A percentile compares a stretch with the other conserved stretches of the same genome.
phyloP scores from a whole-genome alignment of 2,113 vertebrate species.

The Empidonax traillii region DNA sequence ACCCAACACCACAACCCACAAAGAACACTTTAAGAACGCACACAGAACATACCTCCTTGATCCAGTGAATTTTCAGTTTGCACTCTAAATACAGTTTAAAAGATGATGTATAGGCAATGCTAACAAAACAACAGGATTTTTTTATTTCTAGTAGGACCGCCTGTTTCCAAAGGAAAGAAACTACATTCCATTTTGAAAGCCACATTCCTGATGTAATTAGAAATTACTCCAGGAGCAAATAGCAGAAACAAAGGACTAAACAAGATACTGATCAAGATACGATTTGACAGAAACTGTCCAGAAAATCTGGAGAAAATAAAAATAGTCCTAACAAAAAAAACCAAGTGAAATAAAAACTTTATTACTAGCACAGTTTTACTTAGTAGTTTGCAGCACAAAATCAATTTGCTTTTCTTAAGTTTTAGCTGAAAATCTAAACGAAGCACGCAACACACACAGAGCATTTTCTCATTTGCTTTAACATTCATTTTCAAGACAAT shows the following conservation, averaged over 20 bases:
- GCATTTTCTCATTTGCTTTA: conserved; percentile 5
- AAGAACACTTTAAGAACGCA: not conserved
- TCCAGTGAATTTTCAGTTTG: not conserved
- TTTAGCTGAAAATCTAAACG: not conserved
- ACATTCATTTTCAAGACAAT: conserved; percentile 1
- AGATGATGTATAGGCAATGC: not conserved
- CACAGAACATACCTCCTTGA: not conserved
- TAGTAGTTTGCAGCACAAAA: not conserved
- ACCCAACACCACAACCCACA: not conserved
- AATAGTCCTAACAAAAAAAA: not conserved
- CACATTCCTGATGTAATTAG: not conserved
- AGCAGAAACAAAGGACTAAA: not conserved
- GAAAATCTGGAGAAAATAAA: not conserved
- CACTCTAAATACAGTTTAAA: not conserved
- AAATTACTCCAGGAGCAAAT: not conserved
- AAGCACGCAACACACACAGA: not conserved
- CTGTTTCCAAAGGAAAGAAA: not conserved
- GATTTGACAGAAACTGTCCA: not conserved
- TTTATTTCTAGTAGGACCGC: not conserved
- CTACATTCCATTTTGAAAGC: not conserved
- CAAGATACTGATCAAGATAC: not conserved
- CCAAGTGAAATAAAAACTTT: not conserved
- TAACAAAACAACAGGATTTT: not conserved
- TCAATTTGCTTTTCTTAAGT: not conserved
- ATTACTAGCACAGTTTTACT: not conserved